Percentiles rank a stretch among this genome's conserved stretches.
Evolutionary conservation across 2,113 vertebrate species (phyloP).

Genomic region (Epinephelus lanceolatus): DNA sequence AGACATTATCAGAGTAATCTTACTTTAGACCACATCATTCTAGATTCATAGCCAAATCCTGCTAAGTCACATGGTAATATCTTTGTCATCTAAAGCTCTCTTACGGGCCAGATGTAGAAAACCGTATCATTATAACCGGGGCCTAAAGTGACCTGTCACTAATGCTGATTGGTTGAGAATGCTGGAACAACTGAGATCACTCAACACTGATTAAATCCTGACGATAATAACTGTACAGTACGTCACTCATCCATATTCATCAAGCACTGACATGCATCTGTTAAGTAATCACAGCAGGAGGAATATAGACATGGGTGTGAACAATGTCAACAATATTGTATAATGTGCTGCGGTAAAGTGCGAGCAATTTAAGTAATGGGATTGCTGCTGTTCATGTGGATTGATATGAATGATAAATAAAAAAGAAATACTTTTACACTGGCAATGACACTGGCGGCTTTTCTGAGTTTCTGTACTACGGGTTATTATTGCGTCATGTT

Average conservation of each 20-base stretch:
- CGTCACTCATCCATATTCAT: conserved; percentile 73
- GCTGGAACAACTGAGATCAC: conserved; percentile 56
- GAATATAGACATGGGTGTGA: conserved; percentile 56
- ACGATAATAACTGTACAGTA: conserved; percentile 60
- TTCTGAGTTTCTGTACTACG: conserved; percentile 18
- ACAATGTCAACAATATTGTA: conserved; percentile 50
- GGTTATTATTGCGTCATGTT: not conserved
- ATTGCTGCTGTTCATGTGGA: conserved; percentile 26
- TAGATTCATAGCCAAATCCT: conserved; percentile 6
- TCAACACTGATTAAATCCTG: conserved; percentile 78
- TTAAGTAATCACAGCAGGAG: conserved; percentile 66
- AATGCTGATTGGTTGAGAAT: conserved; percentile 68
- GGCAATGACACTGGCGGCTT: not conserved
- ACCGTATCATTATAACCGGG: conserved; percentile 2
- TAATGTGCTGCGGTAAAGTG: conserved; percentile 47
- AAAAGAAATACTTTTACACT: not conserved
- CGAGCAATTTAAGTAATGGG: conserved; percentile 64
- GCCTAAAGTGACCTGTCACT: conserved; percentile 56
- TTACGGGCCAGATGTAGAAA: conserved; percentile 35
- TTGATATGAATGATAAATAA: not conserved
- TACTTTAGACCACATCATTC: not conserved
- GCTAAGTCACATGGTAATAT: conserved; percentile 10
- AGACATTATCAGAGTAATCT: conserved; percentile 3
- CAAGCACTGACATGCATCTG: conserved; percentile 59
- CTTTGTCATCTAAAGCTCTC: conserved; percentile 15